Conservation (phyloP, 2,888 invertebrate genomes). For the Hoplodrina ambigua region DNA sequence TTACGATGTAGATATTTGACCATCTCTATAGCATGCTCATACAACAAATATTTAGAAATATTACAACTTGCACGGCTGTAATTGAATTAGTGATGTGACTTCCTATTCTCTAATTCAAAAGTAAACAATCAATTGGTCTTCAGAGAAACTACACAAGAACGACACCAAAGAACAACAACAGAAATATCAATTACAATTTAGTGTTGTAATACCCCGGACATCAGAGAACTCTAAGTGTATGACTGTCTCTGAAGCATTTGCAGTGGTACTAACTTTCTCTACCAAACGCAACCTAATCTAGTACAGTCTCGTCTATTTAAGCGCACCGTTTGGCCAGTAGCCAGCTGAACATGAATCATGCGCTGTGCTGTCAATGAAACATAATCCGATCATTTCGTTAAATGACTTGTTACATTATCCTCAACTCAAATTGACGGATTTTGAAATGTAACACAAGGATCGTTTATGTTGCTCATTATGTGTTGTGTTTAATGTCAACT, state of each 20-base stretch:
- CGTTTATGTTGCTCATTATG: constrained; percentile 19
- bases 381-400: constrained; percentile 73
- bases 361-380: constrained; percentile 77
- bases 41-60: background rate
- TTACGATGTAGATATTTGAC: no score
- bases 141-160: background rate
- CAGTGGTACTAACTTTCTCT: constrained; percentile 42
- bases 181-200: constrained; percentile 21
- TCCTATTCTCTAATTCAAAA: background rate
- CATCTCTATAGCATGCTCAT: no score
- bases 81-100: background rate
- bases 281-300: constrained; percentile 57
- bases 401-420: constrained; percentile 76
- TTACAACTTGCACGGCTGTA: no score
- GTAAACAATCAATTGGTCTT: background rate
- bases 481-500: constrained; percentile 47
- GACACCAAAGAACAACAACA: no score
- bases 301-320: constrained; percentile 63
- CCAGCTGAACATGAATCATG: constrained; percentile 77
- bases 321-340: constrained; percentile 69
- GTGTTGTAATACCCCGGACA: background rate
- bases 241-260: constrained; percentile 33
- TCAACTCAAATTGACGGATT: constrained; percentile 60
- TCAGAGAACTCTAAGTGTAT: constrained; percentile 6
- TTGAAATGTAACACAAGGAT: constrained; percentile 59